Conservation (phyloP, 1,140 invertebrate species). For the Drosophila bocqueti region DNA sequence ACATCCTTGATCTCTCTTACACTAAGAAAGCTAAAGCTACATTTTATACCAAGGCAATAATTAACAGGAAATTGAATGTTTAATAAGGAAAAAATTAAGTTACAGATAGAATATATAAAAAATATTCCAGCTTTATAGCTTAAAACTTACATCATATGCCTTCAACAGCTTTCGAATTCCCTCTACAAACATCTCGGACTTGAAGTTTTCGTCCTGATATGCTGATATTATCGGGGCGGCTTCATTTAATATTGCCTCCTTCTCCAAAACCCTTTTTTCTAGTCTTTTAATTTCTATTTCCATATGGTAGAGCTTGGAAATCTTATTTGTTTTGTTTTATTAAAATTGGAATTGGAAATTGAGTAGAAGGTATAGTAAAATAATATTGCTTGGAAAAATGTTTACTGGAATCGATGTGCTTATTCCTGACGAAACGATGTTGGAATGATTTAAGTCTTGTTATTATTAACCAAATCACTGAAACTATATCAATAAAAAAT, state of each 20-base stretch:
- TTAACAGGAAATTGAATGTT: too few relatives aligned
- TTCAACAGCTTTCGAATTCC: background rate
- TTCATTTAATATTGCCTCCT: background rate
- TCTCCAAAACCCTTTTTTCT: background rate
- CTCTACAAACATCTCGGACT: background rate
- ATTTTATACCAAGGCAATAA: too few relatives aligned
- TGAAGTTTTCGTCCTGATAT: background rate
- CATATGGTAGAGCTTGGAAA: background rate
- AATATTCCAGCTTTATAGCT: background rate
- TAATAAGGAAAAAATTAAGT: too few relatives aligned
- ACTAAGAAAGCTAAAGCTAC: too few relatives aligned
- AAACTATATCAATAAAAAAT: background rate
- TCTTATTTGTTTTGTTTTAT: background rate
- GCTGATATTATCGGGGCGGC: background rate
- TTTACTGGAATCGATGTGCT: background rate
- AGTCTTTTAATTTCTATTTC: background rate
- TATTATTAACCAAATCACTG: background rate
- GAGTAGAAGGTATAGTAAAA: background rate
- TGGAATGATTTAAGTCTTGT: background rate
- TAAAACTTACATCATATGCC: background rate
- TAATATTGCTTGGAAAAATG: background rate
- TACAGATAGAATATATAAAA: too few relatives aligned
- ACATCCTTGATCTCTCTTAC: too few relatives aligned
- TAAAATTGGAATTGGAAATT: background rate
- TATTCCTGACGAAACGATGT: background rate